Evolutionary conservation across 2,888 invertebrate species (phyloP).

Genomic region (Leucoma salicis): DNA sequence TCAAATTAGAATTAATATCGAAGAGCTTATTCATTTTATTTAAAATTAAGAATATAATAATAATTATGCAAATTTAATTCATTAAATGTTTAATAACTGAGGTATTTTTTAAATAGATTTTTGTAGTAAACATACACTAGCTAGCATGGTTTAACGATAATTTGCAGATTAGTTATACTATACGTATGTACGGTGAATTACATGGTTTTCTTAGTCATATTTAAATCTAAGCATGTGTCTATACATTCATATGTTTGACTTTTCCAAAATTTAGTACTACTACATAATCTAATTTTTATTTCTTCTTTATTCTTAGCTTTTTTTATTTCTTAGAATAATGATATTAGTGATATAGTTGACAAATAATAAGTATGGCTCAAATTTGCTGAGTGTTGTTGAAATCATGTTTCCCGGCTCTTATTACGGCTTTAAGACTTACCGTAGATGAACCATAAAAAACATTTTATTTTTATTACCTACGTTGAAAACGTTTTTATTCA

Average conservation of each 20-base stretch:
- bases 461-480: background rate
- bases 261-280: constrained; percentile 14
- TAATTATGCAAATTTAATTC: too few species aligned
- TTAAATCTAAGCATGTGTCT: constrained; percentile 25
- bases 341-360: too few species aligned
- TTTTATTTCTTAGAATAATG: too few species aligned
- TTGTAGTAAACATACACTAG: background rate
- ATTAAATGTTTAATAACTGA: too few species aligned
- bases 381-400: too few species aligned
- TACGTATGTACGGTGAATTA: constrained; percentile 11
- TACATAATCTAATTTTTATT: too few species aligned
- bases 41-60: background rate
- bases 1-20: too few species aligned
- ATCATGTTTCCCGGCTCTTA: background rate
- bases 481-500: background rate
- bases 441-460: background rate
- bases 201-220: constrained; percentile 13
- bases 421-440: background rate
- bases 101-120: too few species aligned
- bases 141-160: constrained; percentile 28
- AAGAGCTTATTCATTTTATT: too few species aligned
- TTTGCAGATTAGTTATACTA: constrained; percentile 13
- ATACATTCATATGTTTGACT: constrained; percentile 9
- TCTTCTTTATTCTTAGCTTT: too few species aligned
- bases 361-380: too few species aligned